These are phyloP conservation scores for Varanus salvator DNA, from an alignment of 2,113 vertebrate genomes.

Conservation along the genomic window DNA sequence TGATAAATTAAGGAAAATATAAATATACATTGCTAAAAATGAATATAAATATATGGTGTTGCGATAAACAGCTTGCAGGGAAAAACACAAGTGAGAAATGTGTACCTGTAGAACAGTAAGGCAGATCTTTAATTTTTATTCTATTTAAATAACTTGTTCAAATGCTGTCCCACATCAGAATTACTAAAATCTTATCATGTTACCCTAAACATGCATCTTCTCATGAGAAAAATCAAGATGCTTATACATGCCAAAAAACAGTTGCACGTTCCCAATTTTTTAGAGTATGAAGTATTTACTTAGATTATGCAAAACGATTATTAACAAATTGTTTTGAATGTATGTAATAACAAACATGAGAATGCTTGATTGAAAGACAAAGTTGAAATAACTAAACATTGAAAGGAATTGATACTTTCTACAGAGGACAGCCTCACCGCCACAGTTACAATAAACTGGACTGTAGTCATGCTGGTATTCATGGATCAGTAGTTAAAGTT, in stretches of 20 bases:
- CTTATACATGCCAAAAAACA: background rate
- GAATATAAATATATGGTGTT: background rate
- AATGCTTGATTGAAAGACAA: background rate
- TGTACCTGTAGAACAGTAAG: background rate
- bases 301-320: background rate
- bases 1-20: background rate
- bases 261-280: background rate
- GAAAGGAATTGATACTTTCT: constrained; percentile 9
- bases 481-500: constrained; percentile 33
- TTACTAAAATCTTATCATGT: background rate
- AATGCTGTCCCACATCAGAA: background rate
- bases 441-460: constrained; percentile 9
- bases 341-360: background rate
- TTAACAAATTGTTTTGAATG: background rate
- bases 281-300: background rate
- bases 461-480: constrained; percentile 24
- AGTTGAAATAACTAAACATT: background rate
- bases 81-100: background rate
- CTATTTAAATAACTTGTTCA: background rate
- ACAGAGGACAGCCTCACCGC: background rate
- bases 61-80: background rate
- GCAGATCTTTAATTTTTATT: background rate
- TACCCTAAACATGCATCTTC: background rate
- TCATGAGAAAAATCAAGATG: background rate
- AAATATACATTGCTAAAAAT: background rate